Conservation (phyloP, 2,888 invertebrate genomes). For the Phymatocera aterrima region DNA sequence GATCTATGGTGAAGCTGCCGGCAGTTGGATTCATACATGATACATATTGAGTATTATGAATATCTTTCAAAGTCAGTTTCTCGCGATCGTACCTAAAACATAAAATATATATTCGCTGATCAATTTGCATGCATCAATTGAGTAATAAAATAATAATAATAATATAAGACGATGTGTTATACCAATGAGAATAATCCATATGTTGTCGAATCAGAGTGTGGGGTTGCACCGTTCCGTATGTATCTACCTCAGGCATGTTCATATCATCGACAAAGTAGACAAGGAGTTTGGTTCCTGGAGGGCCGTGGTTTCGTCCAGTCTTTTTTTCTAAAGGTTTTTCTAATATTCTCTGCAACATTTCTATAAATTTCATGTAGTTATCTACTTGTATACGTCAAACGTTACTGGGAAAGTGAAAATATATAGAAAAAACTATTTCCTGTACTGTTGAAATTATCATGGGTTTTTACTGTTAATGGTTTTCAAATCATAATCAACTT, state of each 20-base stretch:
- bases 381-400: background rate
- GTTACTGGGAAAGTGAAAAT: background rate
- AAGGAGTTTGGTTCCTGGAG: constrained; percentile 93
- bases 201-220: constrained; percentile 95
- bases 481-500: background rate
- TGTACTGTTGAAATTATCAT: background rate
- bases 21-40: constrained; percentile 98
- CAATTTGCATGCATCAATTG: background rate
- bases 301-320: constrained; percentile 94
- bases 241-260: constrained; percentile 98
- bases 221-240: constrained; percentile 95
- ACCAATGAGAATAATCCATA: constrained; percentile 96
- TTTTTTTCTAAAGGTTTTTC: constrained; percentile 97
- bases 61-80: constrained; percentile 91
- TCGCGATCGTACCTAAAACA: constrained; percentile 86
- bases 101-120: background rate
- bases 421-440: too few species aligned
- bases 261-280: constrained; percentile 97
- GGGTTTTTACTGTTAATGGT: constrained; percentile 1
- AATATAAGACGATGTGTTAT: constrained; percentile 54
- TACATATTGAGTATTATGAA: constrained; percentile 95
- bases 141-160: constrained; percentile 6
- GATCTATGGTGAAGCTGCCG: constrained; percentile 95
- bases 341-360: constrained; percentile 90
- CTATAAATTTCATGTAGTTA: constrained; percentile 72